Evolutionary conservation across 2,113 vertebrate species (phyloP).

Genomic region (Uropsilus gracilis): DNA sequence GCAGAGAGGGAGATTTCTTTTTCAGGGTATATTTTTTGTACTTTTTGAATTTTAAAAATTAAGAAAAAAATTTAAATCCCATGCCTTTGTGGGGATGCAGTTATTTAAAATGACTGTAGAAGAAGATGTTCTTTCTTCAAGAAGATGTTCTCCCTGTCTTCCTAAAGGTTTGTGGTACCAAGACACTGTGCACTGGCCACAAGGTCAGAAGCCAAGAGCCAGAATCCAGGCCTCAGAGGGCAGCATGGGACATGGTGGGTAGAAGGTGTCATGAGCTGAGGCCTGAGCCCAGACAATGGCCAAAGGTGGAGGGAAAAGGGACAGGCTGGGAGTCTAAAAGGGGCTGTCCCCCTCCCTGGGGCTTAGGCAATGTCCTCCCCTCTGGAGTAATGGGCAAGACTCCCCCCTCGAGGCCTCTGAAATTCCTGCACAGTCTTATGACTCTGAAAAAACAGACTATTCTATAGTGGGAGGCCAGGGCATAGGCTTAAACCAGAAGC

Average conservation of each 20-base stretch:
- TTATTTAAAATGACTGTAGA: too few relatives aligned
- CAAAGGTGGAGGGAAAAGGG: not conserved
- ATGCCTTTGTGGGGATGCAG: too few relatives aligned
- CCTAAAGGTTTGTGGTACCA: not conserved
- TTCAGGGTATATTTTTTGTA: too few relatives aligned
- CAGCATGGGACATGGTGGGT: not conserved
- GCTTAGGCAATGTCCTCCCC: not conserved
- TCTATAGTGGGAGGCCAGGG: not conserved
- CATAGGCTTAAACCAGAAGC: not conserved
- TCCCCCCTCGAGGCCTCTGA: not conserved
- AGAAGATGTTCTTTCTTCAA: too few relatives aligned
- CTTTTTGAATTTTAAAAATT: not conserved
- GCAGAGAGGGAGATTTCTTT: not conserved
- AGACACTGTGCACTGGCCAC: too few relatives aligned
- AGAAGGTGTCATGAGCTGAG: not conserved
- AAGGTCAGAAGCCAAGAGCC: too few relatives aligned
- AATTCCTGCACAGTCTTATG: not conserved
- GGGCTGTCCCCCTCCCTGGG: not conserved
- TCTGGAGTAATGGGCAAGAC: not conserved
- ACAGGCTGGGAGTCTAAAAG: not conserved
- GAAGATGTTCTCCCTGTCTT: not conserved
- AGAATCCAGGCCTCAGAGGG: not conserved
- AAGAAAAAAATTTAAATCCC: not conserved
- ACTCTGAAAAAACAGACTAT: not conserved
- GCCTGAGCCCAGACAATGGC: not conserved